Conservation (phyloP, 2,113 vertebrate species). For the Talpa occidentalis region DNA sequence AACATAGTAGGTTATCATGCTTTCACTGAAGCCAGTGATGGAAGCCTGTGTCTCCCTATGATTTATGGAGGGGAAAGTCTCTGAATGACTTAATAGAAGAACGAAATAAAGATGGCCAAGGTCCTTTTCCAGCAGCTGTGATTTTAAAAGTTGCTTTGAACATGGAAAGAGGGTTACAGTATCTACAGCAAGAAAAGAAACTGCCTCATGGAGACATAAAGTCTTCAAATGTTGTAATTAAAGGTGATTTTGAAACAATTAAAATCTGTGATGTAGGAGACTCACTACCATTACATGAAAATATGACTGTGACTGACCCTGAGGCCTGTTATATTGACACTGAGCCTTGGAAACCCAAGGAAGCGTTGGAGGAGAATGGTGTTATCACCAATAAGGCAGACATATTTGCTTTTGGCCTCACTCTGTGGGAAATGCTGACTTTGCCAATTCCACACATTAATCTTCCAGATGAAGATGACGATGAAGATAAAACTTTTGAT, state of each 20-base stretch:
- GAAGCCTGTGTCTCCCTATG: conserved; percentile 94
- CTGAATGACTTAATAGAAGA: conserved; percentile 92
- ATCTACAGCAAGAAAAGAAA: conserved; percentile 94
- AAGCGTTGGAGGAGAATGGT: conserved; percentile 89
- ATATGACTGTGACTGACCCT: conserved; percentile 92
- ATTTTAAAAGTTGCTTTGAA: conserved; percentile 92
- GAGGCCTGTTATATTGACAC: conserved; percentile 92
- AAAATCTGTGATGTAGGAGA: conserved; percentile 96
- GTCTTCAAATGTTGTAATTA: conserved; percentile 93
- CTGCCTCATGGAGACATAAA: conserved; percentile 95
- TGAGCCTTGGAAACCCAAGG: conserved; percentile 95
- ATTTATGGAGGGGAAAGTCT: conserved; percentile 95
- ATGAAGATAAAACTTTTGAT: conserved; percentile 86
- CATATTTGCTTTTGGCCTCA: conserved; percentile 95
- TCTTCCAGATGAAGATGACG: conserved; percentile 80
- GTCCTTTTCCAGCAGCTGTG: conserved; percentile 88
- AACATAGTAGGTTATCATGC: conserved; percentile 97
- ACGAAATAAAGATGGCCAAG: conserved; percentile 78
- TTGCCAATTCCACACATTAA: conserved; percentile 93
- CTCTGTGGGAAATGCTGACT: conserved; percentile 98
- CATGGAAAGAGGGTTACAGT: conserved; percentile 92
- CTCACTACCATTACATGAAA: conserved; percentile 92
- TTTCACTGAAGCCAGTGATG: conserved; percentile 90
- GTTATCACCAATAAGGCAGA: conserved; percentile 94
- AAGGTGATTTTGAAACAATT: conserved; percentile 91